phyloP scores from a whole-genome alignment of 2,113 vertebrate species.

The Octodon degus region DNA sequence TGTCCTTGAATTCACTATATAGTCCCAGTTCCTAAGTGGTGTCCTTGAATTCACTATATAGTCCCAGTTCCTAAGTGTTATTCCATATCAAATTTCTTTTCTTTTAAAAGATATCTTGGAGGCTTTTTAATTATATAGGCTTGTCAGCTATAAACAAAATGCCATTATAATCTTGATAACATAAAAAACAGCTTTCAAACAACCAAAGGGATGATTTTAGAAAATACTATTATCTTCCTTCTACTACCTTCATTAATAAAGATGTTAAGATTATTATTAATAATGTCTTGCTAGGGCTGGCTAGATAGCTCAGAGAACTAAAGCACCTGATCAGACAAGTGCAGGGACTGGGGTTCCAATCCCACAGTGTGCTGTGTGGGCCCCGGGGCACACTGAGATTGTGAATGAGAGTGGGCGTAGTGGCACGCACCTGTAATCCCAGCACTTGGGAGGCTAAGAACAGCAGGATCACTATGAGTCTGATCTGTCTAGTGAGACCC shows the following conservation, averaged over 20 bases:
- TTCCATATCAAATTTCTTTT: constrained; percentile 26
- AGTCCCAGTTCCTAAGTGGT: no score
- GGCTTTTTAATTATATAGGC: not conserved
- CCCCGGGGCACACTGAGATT: no score
- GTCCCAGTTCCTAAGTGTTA: not conserved
- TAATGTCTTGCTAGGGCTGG: not conserved
- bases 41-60: not conserved
- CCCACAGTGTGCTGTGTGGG: no score
- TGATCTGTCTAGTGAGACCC: no score
- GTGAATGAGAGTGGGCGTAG: no score
- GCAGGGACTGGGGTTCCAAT: no score
- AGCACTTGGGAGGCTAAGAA: no score
- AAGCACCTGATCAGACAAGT: no score
- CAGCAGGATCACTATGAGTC: no score
- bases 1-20: not conserved
- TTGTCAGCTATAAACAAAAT: not conserved
- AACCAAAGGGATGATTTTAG: constrained; percentile 19
- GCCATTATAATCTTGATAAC: constrained; percentile 6
- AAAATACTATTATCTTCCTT: constrained; percentile 38
- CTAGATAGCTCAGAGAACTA: no score
- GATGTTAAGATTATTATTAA: constrained; percentile 42
- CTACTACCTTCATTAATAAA: constrained; percentile 1
- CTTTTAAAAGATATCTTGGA: not conserved
- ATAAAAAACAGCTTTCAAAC: not conserved
- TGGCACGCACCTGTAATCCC: no score